Evolutionary conservation across 2,888 invertebrate species (phyloP), one percentile per base, ranked within the genome.

Genomic region (Orthosia gothica): DNA sequence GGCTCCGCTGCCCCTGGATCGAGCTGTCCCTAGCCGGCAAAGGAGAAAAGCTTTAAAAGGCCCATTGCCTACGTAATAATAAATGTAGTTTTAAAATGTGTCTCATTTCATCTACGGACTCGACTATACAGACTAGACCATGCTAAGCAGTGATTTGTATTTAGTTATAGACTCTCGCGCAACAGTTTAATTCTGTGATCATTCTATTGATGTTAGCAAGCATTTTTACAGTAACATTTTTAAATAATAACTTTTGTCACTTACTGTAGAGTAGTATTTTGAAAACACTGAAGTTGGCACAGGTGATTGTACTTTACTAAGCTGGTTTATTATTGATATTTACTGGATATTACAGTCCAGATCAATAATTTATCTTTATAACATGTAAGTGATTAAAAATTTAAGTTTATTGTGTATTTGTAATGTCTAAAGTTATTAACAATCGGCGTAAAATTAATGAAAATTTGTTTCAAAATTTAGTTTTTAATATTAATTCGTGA

Each of bases 21-120:
- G 58, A 72, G 67, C 67, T 81, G 63, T 68, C 58, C 73, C 69
- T 64, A 69, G 63, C 67, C 26, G 72, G 57, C 72, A 76, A n/a
- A 63, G 45, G 66, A 67, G 72, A 66, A 84, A 76, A 71, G 85
- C 85, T 85, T 85, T 85, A 85, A 85, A 77, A 59, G 87, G 65
- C 76, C 66, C 83, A 70, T 66, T 26, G 78, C 78, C 85, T 76
- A 55, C 65, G 64, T 82, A 82, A 78, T 80, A 62, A 72, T 74
- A 76, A 74, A 75, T 69, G 54, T 87, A 80, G 59, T 79, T 79
- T 69, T 68, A 63, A 61, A 58, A 50, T 64, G 49, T 55, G 59
- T 72, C 72, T 70, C 79, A 66, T 62, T 66, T 50, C 12, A 52
- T 76, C 64, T 66, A 52, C 40, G 12, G 71, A 68, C 63, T 61